Evolutionary conservation across 2,797 vertebrate species (phyloP), one percentile per base, ranked within the genome.

Genomic region (Pristis pectinata): DNA sequence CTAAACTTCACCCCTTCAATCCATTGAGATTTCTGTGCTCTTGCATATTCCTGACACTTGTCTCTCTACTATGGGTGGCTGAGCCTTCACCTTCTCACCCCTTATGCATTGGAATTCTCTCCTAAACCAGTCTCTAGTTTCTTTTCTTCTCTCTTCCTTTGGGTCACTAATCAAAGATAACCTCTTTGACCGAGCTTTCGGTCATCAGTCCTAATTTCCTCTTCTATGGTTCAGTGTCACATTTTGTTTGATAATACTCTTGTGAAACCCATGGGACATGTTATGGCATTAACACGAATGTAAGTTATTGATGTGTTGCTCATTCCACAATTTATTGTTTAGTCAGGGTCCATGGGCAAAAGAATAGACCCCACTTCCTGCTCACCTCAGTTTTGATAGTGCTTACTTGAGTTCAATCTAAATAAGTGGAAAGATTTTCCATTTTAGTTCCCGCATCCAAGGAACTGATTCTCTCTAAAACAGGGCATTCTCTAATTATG

Each of bases 401-500:
- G 82, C 17, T 41, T 80, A 13, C 79, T 80, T 80, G 2, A 41
- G 44, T 9, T 27, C 82, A 56, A 22, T 61, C 85, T 89, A 89
- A 89, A 19, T 89, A n/a, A 37, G n/a, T 61, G 13, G 56, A 85
- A 34, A 85, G 5, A 15, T 89, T 89, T 61, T 17, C 87, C 30
- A 87, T 61, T 61, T 89, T 61, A 61, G 34, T 61, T 89, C 30
- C 4, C 85, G 17, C 11, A 61, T 89, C 85, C 56, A 56, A 89
- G 27, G 56, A 97, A 95, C 95, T 96, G 96, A 95, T 96, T 97
- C 96, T 97, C 97, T 96, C 97, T 96, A 96, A n/a, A 98, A 96
- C 97, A 98, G 97, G 97, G 98, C 97, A 24, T 98, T 98, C 92
- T 98, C 98, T 95, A 98, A 98, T 97, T 98, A 99, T 96, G 98